A percentile compares a stretch with the other conserved stretches of the same genome.
Evolutionary conservation across 2,113 vertebrate species (phyloP).

Genomic region (Apodemus speciosus): DNA sequence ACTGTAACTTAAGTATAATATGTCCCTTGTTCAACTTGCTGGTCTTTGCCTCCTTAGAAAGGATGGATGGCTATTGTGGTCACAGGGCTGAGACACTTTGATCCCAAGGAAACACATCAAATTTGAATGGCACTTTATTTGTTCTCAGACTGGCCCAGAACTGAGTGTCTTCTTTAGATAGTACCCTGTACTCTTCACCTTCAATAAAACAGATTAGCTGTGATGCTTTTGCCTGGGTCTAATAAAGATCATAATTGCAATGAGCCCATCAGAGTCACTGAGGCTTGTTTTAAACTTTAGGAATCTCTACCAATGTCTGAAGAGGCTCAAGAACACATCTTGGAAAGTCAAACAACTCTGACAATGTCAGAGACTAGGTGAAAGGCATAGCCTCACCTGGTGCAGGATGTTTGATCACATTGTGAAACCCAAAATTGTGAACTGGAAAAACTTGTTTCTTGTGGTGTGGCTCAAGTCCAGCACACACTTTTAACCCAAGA

Average conservation of each 20-base stretch:
- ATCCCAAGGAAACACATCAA: background rate
- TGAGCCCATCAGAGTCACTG: background rate
- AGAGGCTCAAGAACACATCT: background rate
- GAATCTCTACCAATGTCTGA: background rate
- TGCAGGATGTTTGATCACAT: no score
- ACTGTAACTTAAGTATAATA: background rate
- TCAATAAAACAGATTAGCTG: background rate
- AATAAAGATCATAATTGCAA: background rate
- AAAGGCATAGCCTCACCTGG: background rate
- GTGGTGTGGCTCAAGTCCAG: no score
- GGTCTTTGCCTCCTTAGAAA: background rate
- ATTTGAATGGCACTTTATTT: background rate
- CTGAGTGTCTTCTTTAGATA: background rate
- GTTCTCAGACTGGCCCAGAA: background rate
- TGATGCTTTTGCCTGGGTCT: background rate
- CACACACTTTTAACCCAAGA: no score
- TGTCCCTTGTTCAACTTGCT: background rate
- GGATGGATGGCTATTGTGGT: conserved; percentile 2
- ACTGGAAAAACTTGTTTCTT: no score
- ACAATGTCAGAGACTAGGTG: background rate
- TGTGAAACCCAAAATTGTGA: no score
- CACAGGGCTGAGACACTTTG: background rate
- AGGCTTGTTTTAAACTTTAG: background rate
- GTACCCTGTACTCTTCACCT: background rate
- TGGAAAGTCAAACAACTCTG: background rate